Evolutionary conservation across 2,888 invertebrate species (phyloP).

Genomic region (Eupithecia pulchellata): DNA sequence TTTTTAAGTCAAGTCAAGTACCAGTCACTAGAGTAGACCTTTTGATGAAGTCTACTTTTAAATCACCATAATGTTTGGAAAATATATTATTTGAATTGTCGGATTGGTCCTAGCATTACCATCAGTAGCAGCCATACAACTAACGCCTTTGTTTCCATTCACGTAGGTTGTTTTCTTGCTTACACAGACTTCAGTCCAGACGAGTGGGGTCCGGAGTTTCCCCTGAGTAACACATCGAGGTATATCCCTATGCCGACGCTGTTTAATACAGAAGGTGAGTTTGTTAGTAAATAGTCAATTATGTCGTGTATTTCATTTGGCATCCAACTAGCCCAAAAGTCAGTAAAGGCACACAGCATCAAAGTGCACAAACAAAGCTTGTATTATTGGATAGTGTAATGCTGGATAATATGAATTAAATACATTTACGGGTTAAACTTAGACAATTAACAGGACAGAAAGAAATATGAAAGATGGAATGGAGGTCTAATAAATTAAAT

Average conservation of each 20-base stretch:
- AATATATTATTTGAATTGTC: neutral
- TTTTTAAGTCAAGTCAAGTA: too few relatives aligned
- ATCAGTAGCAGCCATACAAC: constrained; percentile 47
- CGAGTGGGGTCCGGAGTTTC: constrained; percentile 88
- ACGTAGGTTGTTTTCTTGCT: constrained; percentile 85
- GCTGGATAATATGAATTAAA: neutral
- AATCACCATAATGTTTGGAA: neutral
- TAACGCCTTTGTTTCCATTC: constrained; percentile 81
- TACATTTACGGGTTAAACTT: neutral
- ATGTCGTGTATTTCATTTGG: too few relatives aligned
- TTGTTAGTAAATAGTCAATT: neutral
- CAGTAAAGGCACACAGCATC: neutral
- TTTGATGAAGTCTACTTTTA: neutral
- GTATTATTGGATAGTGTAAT: neutral
- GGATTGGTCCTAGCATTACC: neutral
- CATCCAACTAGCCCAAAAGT: neutral
- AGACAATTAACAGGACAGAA: neutral
- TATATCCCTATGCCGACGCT: constrained; percentile 92
- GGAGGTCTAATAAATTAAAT: neutral
- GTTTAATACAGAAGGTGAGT: constrained; percentile 90
- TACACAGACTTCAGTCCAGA: constrained; percentile 86
- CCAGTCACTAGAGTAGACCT: neutral
- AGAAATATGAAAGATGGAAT: neutral
- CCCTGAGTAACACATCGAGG: constrained; percentile 78
- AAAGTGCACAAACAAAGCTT: neutral